A percentile compares a stretch with the other conserved stretches of the same genome.
phyloP scores from a whole-genome alignment of 1,140 invertebrate genomes.

The Pachypeltis micranthus region DNA sequence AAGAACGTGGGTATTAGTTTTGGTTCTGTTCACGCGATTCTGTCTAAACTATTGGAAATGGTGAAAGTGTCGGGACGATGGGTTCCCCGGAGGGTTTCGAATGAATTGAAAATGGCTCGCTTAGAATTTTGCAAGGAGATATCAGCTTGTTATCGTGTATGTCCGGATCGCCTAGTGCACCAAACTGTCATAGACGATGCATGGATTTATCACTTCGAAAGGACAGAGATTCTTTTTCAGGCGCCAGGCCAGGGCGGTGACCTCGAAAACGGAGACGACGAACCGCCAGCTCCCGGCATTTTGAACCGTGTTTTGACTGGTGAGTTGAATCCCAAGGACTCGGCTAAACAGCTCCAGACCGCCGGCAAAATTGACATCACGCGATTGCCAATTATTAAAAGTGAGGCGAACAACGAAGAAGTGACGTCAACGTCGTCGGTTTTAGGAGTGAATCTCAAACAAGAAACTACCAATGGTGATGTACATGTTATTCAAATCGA shows the following conservation, averaged over 20 bases:
- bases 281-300: neutral
- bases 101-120: neutral
- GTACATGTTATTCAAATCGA: too few relatives aligned
- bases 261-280: neutral
- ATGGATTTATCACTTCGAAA: neutral
- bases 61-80: neutral
- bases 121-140: neutral
- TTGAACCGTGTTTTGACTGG: neutral
- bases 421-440: too few relatives aligned
- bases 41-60: neutral
- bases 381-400: too few relatives aligned
- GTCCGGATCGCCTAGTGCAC: neutral
- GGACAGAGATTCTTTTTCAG: neutral
- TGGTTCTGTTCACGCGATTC: neutral
- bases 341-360: too few relatives aligned
- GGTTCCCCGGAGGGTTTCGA: neutral
- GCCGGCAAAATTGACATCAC: too few relatives aligned
- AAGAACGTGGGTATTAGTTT: slow-evolving; percentile 1
- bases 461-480: too few relatives aligned
- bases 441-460: too few relatives aligned
- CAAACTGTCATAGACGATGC: slow-evolving; percentile 2
- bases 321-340: neutral
- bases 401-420: too few relatives aligned
- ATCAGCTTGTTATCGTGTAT: neutral
- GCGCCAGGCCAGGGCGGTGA: neutral